Evolutionary conservation across 2,888 invertebrate genomes (phyloP).

Genomic region (Diarsia dahlii): DNA sequence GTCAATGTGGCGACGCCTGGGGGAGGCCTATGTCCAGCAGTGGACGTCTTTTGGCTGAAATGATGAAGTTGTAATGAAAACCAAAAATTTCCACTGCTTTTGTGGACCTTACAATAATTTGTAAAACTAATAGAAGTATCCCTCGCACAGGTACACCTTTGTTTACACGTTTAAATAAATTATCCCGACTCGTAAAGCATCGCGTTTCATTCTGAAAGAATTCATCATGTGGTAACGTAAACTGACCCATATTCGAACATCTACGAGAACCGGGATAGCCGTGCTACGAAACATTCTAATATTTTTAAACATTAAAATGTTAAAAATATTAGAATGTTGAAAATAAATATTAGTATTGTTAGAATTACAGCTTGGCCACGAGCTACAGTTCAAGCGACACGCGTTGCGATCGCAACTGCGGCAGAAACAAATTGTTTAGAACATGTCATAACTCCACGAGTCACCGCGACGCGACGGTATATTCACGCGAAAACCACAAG

Average conservation of each 20-base stretch:
- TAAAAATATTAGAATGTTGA: no score
- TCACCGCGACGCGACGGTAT: not conserved
- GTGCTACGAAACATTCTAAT: slow-evolving; percentile 46
- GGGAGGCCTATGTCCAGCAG: no score
- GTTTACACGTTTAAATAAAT: slow-evolving; percentile 65
- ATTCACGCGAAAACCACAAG: not conserved
- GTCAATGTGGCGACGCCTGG: no score
- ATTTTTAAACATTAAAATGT: slow-evolving; percentile 55
- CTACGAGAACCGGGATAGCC: slow-evolving; percentile 5
- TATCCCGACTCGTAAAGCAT: slow-evolving; percentile 58
- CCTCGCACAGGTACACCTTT: slow-evolving; percentile 33
- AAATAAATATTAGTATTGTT: slow-evolving; percentile 24
- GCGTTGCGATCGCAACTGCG: not conserved
- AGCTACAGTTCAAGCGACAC: not conserved
- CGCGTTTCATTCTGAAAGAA: slow-evolving; percentile 61
- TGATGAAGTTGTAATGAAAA: not conserved
- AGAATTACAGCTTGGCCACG: not conserved
- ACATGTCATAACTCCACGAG: not conserved
- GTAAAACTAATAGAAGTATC: slow-evolving; percentile 60
- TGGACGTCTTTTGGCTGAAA: no score
- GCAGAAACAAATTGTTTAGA: not conserved
- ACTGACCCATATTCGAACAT: slow-evolving; percentile 60
- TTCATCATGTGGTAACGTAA: slow-evolving; percentile 62
- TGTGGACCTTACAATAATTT: slow-evolving; percentile 11
- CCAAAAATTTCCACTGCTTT: not conserved